A percentile compares a stretch with the other conserved stretches of the same genome.
Evolutionary conservation across 2,888 invertebrate genomes (phyloP).

Genomic region (Noctua janthina): DNA sequence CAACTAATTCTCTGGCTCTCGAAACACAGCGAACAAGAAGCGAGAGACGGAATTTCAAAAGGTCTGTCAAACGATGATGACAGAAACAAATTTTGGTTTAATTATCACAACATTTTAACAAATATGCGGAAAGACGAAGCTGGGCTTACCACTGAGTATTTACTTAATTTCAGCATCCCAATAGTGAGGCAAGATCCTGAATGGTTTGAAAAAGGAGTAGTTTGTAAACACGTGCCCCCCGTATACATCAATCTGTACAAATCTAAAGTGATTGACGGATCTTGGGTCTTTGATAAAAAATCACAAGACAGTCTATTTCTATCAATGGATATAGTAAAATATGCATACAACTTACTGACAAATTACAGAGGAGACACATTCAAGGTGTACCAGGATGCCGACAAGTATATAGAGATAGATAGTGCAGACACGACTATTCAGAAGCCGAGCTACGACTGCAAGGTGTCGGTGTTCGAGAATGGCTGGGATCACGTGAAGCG

Average conservation of each 20-base stretch:
- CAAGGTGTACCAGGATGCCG: slow-evolving; percentile 35
- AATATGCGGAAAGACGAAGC: slow-evolving; percentile 22
- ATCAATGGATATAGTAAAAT: slow-evolving; percentile 72
- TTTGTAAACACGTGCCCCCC: slow-evolving; percentile 37
- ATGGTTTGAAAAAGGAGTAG: slow-evolving; percentile 64
- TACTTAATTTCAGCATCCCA: slow-evolving; percentile 4
- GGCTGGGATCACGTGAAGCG: slow-evolving; percentile 69
- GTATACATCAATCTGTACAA: slow-evolving; percentile 57
- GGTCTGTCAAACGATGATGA: slow-evolving; percentile 21
- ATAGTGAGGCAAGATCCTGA: slow-evolving; percentile 26
- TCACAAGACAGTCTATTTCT: slow-evolving; percentile 52
- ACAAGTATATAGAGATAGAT: slow-evolving; percentile 18
- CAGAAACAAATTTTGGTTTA: slow-evolving; percentile 32
- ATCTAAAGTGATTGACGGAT: slow-evolving; percentile 30
- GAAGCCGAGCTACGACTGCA: slow-evolving; percentile 67
- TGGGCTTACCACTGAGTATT: slow-evolving; percentile 26
- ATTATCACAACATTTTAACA: slow-evolving; percentile 18
- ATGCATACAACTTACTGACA: slow-evolving; percentile 73
- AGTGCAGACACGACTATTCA: not conserved
- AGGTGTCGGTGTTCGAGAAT: slow-evolving; percentile 70
- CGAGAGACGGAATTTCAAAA: slow-evolving; percentile 7
- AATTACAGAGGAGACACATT: slow-evolving; percentile 56
- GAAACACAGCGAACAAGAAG: not conserved
- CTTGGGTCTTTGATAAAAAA: slow-evolving; percentile 15
- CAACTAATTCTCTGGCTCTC: slow-evolving; percentile 47